Conservation (phyloP, 2,113 vertebrate species). For the Limanda limanda region DNA sequence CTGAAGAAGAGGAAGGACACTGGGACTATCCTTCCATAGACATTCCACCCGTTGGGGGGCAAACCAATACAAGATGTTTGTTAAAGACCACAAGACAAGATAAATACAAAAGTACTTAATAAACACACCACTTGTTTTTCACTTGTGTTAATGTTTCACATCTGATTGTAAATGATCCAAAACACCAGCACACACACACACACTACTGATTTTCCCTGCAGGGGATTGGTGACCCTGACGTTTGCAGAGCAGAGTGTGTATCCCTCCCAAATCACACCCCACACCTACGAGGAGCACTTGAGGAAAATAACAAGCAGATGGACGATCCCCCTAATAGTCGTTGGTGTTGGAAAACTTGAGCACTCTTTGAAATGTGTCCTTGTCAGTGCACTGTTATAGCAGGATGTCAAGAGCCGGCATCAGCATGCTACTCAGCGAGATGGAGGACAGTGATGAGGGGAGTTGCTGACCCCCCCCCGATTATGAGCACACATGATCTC, state of each 20-base stretch:
- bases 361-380: constrained; percentile 36
- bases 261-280: background rate
- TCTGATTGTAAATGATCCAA: constrained; percentile 32
- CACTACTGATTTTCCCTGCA: background rate
- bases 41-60: background rate
- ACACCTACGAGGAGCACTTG: constrained; percentile 19
- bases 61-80: background rate
- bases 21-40: constrained; percentile 1
- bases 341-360: background rate
- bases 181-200: constrained; percentile 14
- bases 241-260: constrained; percentile 3
- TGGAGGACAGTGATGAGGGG: background rate
- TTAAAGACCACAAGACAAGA: background rate
- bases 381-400: background rate
- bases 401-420: constrained; percentile 1
- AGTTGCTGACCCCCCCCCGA: constrained; percentile 5
- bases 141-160: constrained; percentile 10
- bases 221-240: constrained; percentile 1
- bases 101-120: constrained; percentile 12
- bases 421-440: constrained; percentile 4
- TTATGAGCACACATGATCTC: constrained; percentile 26
- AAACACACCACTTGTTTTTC: constrained; percentile 12
- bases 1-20: constrained; percentile 3
- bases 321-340: constrained; percentile 10
- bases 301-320: constrained; percentile 22